Percentiles rank a stretch among this genome's conserved stretches.
Conservation (phyloP, 2,888 invertebrate genomes). For the Netelia inedita region DNA sequence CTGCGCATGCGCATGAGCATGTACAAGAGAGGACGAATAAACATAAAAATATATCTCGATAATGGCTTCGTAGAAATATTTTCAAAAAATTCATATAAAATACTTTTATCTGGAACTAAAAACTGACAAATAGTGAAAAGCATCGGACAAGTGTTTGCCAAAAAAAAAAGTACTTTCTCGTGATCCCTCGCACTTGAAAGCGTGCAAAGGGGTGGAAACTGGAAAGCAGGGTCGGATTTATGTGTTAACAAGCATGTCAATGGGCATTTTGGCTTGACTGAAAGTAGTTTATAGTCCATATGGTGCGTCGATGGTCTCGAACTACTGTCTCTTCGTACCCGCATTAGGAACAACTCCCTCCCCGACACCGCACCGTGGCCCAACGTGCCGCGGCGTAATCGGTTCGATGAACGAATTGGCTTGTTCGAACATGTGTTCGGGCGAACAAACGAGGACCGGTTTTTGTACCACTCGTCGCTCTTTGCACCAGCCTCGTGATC, state of each 20-base stretch:
- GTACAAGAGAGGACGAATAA: too few species aligned
- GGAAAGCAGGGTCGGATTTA: constrained; percentile 25
- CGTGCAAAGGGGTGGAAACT: constrained; percentile 7
- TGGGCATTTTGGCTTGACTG: constrained; percentile 67
- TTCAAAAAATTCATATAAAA: too few species aligned
- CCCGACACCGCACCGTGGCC: constrained; percentile 23
- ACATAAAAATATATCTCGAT: too few species aligned
- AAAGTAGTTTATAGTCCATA: constrained; percentile 77
- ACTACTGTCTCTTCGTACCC: background rate
- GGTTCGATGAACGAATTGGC: constrained; percentile 60
- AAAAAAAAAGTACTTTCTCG: too few species aligned
- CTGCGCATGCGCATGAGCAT: too few species aligned
- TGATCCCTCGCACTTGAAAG: background rate
- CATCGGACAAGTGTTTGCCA: too few species aligned
- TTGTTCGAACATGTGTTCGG: constrained; percentile 65
- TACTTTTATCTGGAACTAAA: background rate
- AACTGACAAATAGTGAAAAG: background rate
- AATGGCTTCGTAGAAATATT: too few species aligned
- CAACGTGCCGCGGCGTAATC: constrained; percentile 52
- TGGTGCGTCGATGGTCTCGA: constrained; percentile 72
- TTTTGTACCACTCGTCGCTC: too few species aligned
- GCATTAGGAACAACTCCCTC: constrained; percentile 29
- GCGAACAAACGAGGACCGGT: constrained; percentile 32
- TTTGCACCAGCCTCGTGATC: too few species aligned
- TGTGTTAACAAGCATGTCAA: constrained; percentile 69